Base-by-base conservation (phyloP, 2,888 invertebrate genomes). In the Drosophila nr. fundita region DNA sequence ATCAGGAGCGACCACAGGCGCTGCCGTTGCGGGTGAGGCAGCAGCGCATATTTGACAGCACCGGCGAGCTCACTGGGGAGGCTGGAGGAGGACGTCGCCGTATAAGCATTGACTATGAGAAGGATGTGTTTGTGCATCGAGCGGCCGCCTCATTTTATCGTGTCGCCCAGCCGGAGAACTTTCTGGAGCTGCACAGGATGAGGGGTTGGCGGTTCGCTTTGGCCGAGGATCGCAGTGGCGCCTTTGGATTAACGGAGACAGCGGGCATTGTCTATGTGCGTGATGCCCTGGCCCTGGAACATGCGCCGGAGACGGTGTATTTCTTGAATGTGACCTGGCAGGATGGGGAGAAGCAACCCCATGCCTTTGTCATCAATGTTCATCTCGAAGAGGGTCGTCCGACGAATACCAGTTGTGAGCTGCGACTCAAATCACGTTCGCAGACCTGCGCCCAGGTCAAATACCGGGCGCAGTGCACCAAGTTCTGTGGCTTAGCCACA, bases 231-330 rank as follows among this genome's bases (percentile, higher is more conserved):
- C 91, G 92, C 4, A 92, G 92, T 55, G 90, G 86, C 18, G 94
- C 94, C 11, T 95, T 95, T 83, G 93, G 93, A 48, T 92, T 95
- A 11, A 95, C 95, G 0, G 81, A 89, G 15, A 84, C 74, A 0
- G 94, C 94, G 42, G 95, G 95, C 8, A 95, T 95, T 74, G 84
- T 95, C 30, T 95, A 94, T 87, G 94, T 95, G 0, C 91, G 92
- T 18, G 93, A 95, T 87, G 90, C 93, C 10, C 85, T 92, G 3
- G 91, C 93, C 2, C 87, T 95, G 59, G 89, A 92, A 68, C 91
- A 83, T 11, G 92, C 94, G 0, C 81, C 93, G 1, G 91, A 94
- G 75, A 92, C 90, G 48, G 91, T 94, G 4, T 93, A 93, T 68
- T 92, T 92, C 30, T 55, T 93, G 21, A 92, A 91, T 29, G 77